Percentiles rank a stretch among this genome's conserved stretches.
Evolutionary conservation across 2,888 invertebrate species (phyloP).

Genomic region (Perizoma affinitatum): DNA sequence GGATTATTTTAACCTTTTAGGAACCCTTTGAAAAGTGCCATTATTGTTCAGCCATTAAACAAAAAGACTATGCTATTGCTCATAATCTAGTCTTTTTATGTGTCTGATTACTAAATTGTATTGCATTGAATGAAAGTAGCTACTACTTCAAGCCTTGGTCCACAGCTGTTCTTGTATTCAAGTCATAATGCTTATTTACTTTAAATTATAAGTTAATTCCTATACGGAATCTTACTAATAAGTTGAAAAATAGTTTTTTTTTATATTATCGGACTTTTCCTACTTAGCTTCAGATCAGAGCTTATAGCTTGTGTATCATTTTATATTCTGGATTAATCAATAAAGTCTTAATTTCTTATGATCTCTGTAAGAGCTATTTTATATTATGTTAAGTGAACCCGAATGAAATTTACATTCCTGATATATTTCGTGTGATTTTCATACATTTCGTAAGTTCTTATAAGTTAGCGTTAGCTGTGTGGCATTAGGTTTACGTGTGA

Average conservation of each 20-base stretch:
- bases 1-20: slow-evolving; percentile 68
- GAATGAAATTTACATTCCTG: slow-evolving; percentile 66
- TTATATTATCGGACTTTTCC: too few relatives aligned
- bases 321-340: slow-evolving; percentile 9
- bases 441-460: slow-evolving; percentile 27
- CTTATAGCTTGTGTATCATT: slow-evolving; percentile 5
- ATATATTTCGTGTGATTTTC: slow-evolving; percentile 44
- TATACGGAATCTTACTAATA: too few relatives aligned
- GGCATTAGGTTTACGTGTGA: slow-evolving; percentile 48
- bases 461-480: background rate
- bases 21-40: slow-evolving; percentile 63
- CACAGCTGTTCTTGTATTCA: too few relatives aligned
- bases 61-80: slow-evolving; percentile 72
- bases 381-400: slow-evolving; percentile 46
- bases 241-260: too few relatives aligned
- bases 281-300: too few relatives aligned
- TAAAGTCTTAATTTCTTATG: slow-evolving; percentile 41
- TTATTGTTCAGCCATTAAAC: slow-evolving; percentile 69
- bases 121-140: slow-evolving; percentile 4
- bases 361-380: slow-evolving; percentile 58
- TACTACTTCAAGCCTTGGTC: too few relatives aligned
- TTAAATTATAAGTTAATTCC: too few relatives aligned
- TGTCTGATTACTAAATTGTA: slow-evolving; percentile 24
- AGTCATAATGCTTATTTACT: too few relatives aligned
- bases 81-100: slow-evolving; percentile 80